Base-by-base conservation (phyloP, 1,140 invertebrate genomes). In the Meloidogyne floridensis region DNA sequence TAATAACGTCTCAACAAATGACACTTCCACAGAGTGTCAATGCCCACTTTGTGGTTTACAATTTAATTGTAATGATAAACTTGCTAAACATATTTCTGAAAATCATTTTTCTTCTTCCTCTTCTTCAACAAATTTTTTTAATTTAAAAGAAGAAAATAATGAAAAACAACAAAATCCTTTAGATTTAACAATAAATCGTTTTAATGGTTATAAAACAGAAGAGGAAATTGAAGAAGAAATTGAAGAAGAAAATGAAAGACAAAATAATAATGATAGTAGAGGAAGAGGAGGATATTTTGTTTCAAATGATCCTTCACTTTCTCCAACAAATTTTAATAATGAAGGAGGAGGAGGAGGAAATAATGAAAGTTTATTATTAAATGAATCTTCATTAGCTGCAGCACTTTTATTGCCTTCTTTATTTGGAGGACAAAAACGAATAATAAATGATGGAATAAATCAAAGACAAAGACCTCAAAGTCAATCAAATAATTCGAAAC, bases 371-470 rank as follows among this genome's bases (percentile, higher is more conserved):
- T 32, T 32, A 5, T 72, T 82, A 10, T 82, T 81, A 32, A 84
- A 75, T 53, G 77, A 74, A 42, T 95, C 84, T 98, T 98, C 87
- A 95, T 96, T 0, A 92, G 94, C 84, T 95, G 98, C 91, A 74
- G 75, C 78, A 53, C 15, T 43, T 43, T 56, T 71, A 51, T 42
- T 32, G 15, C 75, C 47, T 8, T 42, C 75, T 43, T 71, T 77
- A 15, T 51, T 53, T n/a, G 70, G 70, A 15, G 70, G 83, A 8
- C 47, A 15, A 20, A 53, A 73, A 85, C 18, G 6, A 13, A 65
- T 65, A 65, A 65, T 65, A 65, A 65, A n/a, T 65, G 59, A 65
- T n/a, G 59, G 15, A 65, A 65, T n/a, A 82, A 43, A 15, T 59
- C 81, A 32, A 15, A 18, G n/a, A 32, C 69, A 32, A 18, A 32